Conservation (phyloP, 1,140 invertebrate genomes). For the Bombus waltoni region DNA sequence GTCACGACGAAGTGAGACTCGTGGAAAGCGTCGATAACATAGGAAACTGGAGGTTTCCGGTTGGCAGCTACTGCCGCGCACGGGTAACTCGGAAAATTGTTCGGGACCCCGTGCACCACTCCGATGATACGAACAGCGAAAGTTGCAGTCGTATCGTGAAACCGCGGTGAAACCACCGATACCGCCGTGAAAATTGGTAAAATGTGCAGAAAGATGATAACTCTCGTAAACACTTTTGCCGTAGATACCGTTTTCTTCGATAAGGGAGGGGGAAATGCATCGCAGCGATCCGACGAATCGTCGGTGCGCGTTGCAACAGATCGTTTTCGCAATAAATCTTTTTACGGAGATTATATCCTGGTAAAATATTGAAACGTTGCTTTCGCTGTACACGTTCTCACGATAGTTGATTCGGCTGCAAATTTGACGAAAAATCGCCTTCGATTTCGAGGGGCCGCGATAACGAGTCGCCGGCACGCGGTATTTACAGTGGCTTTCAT, state of each 20-base stretch:
- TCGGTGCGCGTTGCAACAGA: background rate
- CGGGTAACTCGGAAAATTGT: background rate
- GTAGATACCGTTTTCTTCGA: background rate
- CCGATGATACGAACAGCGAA: background rate
- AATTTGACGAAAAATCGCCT: constrained; percentile 1
- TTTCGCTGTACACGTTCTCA: background rate
- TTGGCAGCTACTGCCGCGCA: constrained; percentile 15
- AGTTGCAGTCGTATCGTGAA: fast-evolving
- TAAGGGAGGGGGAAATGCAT: background rate
- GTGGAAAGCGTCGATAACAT: background rate
- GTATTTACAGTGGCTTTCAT: background rate
- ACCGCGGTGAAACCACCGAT: background rate
- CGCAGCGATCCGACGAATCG: background rate
- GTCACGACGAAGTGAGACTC: background rate
- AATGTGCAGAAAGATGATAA: background rate
- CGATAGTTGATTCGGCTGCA: background rate
- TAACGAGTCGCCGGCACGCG: background rate
- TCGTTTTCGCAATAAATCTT: background rate
- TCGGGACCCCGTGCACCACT: background rate
- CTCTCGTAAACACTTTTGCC: background rate
- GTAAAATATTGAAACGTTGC: background rate
- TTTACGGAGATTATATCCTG: background rate
- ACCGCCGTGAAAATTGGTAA: background rate
- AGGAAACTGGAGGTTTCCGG: background rate
- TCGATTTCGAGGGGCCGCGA: background rate